Percentiles rank a stretch among this genome's conserved stretches.
phyloP scores from a whole-genome alignment of 2,113 vertebrate genomes.

The Mus spicilegus region DNA sequence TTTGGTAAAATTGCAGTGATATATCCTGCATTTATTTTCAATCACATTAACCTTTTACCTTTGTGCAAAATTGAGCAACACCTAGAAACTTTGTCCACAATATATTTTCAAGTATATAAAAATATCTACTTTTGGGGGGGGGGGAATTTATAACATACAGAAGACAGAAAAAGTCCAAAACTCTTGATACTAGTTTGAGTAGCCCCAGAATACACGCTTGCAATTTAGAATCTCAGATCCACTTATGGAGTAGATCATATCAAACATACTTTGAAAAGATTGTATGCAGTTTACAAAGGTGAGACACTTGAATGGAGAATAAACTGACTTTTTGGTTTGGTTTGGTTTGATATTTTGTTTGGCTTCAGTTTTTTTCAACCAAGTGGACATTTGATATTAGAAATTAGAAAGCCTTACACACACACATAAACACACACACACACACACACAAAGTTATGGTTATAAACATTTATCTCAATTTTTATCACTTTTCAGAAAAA shows the following conservation, averaged over 20 bases:
- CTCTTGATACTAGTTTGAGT: rapidly evolving
- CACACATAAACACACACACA: neutral
- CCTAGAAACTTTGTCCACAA: neutral
- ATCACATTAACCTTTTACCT: neutral
- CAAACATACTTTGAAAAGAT: neutral
- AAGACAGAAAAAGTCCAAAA: neutral
- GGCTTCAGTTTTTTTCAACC: neutral
- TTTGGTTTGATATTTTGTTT: neutral
- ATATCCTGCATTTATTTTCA: neutral
- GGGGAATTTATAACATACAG: rapidly evolving
- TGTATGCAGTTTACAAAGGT: neutral
- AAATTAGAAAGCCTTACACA: neutral
- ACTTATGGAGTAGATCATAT: neutral
- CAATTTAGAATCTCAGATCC: neutral
- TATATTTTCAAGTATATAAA: neutral
- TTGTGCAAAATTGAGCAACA: neutral
- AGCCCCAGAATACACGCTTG: neutral
- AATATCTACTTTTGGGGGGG: neutral
- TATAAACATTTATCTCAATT: neutral
- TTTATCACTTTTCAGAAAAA: neutral
- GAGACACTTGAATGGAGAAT: neutral
- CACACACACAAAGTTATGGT: neutral
- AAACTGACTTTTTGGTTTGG: neutral
- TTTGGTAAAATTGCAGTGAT: neutral
- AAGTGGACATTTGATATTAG: slow-evolving; percentile 7